Evolutionary conservation across 2,113 vertebrate species (phyloP).

Genomic region (Heterotis niloticus): DNA sequence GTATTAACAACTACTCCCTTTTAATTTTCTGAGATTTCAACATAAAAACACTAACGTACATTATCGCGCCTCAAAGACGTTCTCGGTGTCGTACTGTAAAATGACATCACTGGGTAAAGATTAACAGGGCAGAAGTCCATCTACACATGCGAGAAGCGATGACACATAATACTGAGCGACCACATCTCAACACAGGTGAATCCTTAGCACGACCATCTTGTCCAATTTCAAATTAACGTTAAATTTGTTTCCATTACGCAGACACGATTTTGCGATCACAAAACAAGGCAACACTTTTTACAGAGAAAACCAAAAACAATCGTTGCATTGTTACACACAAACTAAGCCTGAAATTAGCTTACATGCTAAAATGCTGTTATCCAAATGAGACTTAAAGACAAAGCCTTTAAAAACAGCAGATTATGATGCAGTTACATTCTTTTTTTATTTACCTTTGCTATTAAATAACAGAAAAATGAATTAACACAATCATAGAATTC

Average conservation of each 20-base stretch:
- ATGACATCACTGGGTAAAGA: conserved; percentile 12
- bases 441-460: too few species aligned
- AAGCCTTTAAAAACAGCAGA: too few species aligned
- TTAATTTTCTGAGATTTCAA: conserved; percentile 10
- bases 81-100: background rate
- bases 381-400: too few species aligned
- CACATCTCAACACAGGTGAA: conserved; percentile 27
- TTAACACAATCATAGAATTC: too few species aligned
- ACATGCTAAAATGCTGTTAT: too few species aligned
- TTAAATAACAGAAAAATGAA: too few species aligned
- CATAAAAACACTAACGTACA: too few species aligned
- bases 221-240: background rate
- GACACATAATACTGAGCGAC: conserved; percentile 42
- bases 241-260: too few species aligned
- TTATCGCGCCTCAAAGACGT: background rate
- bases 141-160: background rate
- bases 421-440: too few species aligned
- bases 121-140: conserved; percentile 1
- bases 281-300: background rate
- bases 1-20: too few species aligned
- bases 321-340: background rate
- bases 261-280: conserved; percentile 14
- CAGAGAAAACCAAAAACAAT: background rate
- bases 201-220: conserved; percentile 32
- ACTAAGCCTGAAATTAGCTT: background rate